phyloP scores from a whole-genome alignment of 1,140 invertebrate genomes.

The Drosophila nigromelanica region DNA sequence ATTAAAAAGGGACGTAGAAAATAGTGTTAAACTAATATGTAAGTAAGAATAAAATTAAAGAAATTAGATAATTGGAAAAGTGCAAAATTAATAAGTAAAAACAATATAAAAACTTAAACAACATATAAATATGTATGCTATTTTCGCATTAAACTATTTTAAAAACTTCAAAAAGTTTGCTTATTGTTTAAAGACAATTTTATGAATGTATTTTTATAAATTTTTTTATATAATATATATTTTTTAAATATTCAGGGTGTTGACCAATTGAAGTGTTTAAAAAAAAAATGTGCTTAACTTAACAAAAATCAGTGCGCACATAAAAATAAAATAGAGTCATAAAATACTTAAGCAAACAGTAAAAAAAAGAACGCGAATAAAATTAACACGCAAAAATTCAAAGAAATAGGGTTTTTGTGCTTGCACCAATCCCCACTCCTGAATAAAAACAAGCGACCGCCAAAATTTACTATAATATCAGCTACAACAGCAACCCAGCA shows the following conservation, averaged over 20 bases:
- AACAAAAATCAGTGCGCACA: constrained; percentile 40
- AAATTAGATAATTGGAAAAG: too few species aligned
- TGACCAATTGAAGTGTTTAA: constrained; percentile 11
- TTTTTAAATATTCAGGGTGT: constrained; percentile 15
- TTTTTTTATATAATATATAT: constrained; percentile 14
- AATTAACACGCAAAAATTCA: constrained; percentile 25
- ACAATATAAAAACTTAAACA: too few species aligned
- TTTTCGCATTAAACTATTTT: too few species aligned
- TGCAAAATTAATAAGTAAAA: too few species aligned
- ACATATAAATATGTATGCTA: too few species aligned
- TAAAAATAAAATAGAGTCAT: constrained; percentile 32
- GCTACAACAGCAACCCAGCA: constrained; percentile 46
- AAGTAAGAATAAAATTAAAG: too few species aligned
- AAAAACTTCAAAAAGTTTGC: too few species aligned
- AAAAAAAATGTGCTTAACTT: constrained; percentile 54
- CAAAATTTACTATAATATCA: constrained; percentile 74
- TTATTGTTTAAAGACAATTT: neutral
- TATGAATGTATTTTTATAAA: too few species aligned
- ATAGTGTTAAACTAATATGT: too few species aligned
- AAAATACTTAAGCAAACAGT: constrained; percentile 11
- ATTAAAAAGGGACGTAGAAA: too few species aligned
- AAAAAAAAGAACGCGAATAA: constrained; percentile 11
- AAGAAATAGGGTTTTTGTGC: constrained; percentile 33
- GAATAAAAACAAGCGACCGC: constrained; percentile 52
- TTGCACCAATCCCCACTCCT: constrained; percentile 22